Percentiles rank a stretch among this genome's conserved stretches.
phyloP scores from a whole-genome alignment of 92 coral and sea anemone genomes.

The Palythoa heliodiscus region DNA sequence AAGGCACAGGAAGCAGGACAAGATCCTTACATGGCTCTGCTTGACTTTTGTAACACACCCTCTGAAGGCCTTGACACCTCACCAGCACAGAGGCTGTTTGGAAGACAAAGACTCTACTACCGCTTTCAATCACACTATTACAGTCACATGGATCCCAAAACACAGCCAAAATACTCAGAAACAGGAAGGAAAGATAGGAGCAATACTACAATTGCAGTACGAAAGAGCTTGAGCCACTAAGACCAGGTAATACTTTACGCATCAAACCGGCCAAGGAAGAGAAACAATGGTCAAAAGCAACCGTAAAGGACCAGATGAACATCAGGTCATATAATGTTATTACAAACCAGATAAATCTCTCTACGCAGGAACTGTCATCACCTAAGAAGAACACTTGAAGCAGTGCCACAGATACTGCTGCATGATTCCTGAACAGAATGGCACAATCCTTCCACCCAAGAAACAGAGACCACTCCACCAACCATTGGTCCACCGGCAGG shows the following conservation, averaged over 20 bases:
- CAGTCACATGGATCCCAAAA: not conserved
- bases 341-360: not conserved
- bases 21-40: too few relatives aligned
- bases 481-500: too few relatives aligned
- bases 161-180: slow-evolving; percentile 2
- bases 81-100: too few relatives aligned
- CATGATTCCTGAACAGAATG: too few relatives aligned
- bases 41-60: too few relatives aligned
- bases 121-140: slow-evolving; percentile 6
- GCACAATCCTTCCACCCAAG: too few relatives aligned
- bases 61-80: too few relatives aligned
- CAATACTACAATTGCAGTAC: slow-evolving; percentile 38
- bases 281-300: not conserved
- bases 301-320: not conserved
- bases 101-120: not conserved
- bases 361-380: too few relatives aligned
- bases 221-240: slow-evolving; percentile 5
- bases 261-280: not conserved
- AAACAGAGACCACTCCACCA: too few relatives aligned
- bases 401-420: not conserved
- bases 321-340: not conserved
- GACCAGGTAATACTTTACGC: not conserved
- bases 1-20: too few relatives aligned
- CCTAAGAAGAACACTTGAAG: too few relatives aligned
- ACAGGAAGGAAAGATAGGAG: slow-evolving; percentile 10